Evolutionary conservation across 2,797 vertebrate genomes (phyloP), one percentile per base, ranked within the genome.

Genomic region (Pseudochirops corinnae): DNA sequence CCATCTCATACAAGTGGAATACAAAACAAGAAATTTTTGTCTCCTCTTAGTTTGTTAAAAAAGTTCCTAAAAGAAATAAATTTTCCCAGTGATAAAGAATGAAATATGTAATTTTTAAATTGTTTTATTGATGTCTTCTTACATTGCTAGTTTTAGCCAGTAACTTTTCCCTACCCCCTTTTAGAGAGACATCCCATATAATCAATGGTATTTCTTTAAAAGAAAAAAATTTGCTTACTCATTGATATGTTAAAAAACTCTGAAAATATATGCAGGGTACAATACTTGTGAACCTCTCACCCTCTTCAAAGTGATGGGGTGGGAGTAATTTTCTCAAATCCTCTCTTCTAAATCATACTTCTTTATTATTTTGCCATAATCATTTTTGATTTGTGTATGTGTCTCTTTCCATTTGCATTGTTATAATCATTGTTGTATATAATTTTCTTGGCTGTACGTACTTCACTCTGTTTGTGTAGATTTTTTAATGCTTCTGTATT

Each of bases 11-110:
- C 3, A 82, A 46, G 18, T 82, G 46, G n/a, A 82, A 82, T 82
- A 46, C 24, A 55, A 4, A 26, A 5, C 0, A 0, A 14, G 1
- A 0, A 1, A 39, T 29, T 39, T 74, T 58, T 57, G 0, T 46
- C 4, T 91, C 93, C 33, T 82, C n/a, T 82, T 82, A 14, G 21
- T 24, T 82, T 33, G 33, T 46, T 24, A 46, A 82, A 46, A 52
- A 39, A 18, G 4, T 46, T 46, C 60, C 74, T 46, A 46, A 46
- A 82, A 82, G 39, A 82, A 26, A 46, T 24, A 74, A 16, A 74
- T 74, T 74, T 82, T 46, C 74, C 39, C 21, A 11, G 1, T 82
- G 10, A 74, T 50, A 3, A 50, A 50, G 50, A 46, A 87, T 87
- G 39, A 26, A 74, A 74, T n/a, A 4, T 87, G 14, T 39, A 39